These are phyloP conservation scores for Tenthredo mesomela DNA, from an alignment of 2,888 invertebrate genomes.

Conservation along the genomic window DNA sequence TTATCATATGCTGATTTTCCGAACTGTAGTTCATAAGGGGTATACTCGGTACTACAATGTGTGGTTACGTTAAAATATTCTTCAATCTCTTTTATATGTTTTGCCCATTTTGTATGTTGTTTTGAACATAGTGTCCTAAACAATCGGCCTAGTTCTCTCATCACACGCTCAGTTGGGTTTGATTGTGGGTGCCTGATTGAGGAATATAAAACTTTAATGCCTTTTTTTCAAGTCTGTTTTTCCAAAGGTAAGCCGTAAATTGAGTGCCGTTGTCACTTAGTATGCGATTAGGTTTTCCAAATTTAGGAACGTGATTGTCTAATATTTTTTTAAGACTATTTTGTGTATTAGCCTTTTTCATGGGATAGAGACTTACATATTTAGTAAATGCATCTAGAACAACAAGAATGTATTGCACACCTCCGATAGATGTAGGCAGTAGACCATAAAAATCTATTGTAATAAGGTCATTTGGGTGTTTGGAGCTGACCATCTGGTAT, in stretches of 20 bases:
- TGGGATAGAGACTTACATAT: slow-evolving; percentile 52
- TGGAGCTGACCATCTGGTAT: slow-evolving; percentile 42
- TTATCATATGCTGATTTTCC: slow-evolving; percentile 27
- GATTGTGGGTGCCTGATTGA: slow-evolving; percentile 57
- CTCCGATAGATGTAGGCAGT: slow-evolving; percentile 49
- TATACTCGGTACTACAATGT: slow-evolving; percentile 56
- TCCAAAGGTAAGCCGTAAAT: slow-evolving; percentile 54
- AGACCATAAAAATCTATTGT: slow-evolving; percentile 58
- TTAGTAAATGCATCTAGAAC: slow-evolving; percentile 56
- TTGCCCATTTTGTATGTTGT: slow-evolving; percentile 57
- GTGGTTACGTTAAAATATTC: slow-evolving; percentile 55
- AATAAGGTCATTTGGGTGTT: slow-evolving; percentile 52
- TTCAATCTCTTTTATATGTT: slow-evolving; percentile 53
- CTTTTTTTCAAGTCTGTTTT: slow-evolving; percentile 12
- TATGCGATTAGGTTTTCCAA: slow-evolving; percentile 51
- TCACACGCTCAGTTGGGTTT: slow-evolving; percentile 57
- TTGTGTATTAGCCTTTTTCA: slow-evolving; percentile 51
- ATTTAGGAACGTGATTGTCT: slow-evolving; percentile 33
- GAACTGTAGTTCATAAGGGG: slow-evolving; percentile 54
- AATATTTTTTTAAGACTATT: slow-evolving; percentile 51
- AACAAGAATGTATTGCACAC: slow-evolving; percentile 56
- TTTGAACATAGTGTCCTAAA: slow-evolving; percentile 57
- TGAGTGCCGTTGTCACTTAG: slow-evolving; percentile 55
- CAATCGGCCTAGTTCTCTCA: slow-evolving; percentile 57
- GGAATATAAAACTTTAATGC: slow-evolving; percentile 49